Conservation (phyloP, 2,113 vertebrate genomes). For the Bujurquina vittata region DNA sequence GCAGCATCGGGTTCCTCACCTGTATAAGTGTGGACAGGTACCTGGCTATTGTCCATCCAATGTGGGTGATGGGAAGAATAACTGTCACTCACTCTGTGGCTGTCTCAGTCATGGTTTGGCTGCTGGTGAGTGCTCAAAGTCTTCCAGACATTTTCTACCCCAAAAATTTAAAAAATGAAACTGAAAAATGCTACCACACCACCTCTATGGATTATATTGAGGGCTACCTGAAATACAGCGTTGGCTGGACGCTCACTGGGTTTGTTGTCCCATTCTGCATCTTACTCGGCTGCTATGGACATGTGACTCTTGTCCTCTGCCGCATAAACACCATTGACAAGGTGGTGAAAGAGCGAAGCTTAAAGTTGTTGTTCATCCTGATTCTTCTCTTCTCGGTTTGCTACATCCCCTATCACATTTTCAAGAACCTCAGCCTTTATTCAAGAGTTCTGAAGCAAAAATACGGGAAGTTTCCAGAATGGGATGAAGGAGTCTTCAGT, state of each 20-base stretch:
- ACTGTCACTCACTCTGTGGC: slow-evolving; percentile 60
- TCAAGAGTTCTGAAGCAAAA: slow-evolving; percentile 60
- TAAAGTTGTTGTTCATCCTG: slow-evolving; percentile 76
- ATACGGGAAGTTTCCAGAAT: slow-evolving; percentile 24
- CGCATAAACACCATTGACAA: slow-evolving; percentile 56
- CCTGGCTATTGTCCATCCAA: too few species aligned
- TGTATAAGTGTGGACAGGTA: too few species aligned
- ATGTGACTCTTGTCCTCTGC: too few species aligned
- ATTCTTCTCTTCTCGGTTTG: background rate
- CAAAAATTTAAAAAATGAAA: slow-evolving; percentile 52
- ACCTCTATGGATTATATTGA: background rate
- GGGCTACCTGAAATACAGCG: slow-evolving; percentile 75
- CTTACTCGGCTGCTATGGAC: slow-evolving; percentile 81
- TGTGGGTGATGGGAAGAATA: slow-evolving; percentile 76
- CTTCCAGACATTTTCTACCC: slow-evolving; percentile 78
- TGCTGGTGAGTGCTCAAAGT: slow-evolving; percentile 38
- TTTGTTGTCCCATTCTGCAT: slow-evolving; percentile 81
- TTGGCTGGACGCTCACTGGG: slow-evolving; percentile 69
- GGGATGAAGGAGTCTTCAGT: slow-evolving; percentile 44
- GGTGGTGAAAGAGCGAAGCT: slow-evolving; percentile 70
- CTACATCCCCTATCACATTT: slow-evolving; percentile 82
- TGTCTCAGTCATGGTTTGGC: fast-evolving
- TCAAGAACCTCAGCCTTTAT: slow-evolving; percentile 82
- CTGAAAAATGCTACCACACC: slow-evolving; percentile 65
- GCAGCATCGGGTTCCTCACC: too few species aligned